Conservation (phyloP, 2,888 invertebrate genomes). For the Polymixis lichenea region DNA sequence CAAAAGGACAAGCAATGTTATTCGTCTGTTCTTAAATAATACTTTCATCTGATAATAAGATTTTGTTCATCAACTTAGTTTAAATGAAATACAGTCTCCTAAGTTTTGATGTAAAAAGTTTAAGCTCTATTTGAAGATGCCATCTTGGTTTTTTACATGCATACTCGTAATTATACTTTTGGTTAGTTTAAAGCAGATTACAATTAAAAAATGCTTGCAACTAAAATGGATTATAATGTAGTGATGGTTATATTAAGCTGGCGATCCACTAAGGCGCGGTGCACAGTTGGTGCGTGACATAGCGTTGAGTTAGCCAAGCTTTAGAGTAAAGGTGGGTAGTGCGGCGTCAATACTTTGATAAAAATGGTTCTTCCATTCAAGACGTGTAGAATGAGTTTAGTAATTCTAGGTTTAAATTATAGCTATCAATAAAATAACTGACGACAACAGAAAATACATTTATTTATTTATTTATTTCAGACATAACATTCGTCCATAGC, state of each 20-base stretch:
- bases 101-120: slow-evolving; percentile 55
- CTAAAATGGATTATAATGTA: not conserved
- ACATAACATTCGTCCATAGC: too few species aligned
- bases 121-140: slow-evolving; percentile 23
- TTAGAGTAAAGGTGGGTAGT: not conserved
- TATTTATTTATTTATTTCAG: too few species aligned
- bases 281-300: not conserved
- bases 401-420: not conserved
- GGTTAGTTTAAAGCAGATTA: slow-evolving; percentile 15
- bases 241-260: not conserved
- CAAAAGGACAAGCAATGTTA: slow-evolving; percentile 29
- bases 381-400: not conserved
- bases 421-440: not conserved
- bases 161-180: slow-evolving; percentile 19
- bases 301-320: not conserved
- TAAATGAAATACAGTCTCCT: slow-evolving; percentile 39
- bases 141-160: slow-evolving; percentile 21
- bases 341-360: not conserved
- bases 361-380: not conserved
- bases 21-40: slow-evolving; percentile 40
- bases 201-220: slow-evolving; percentile 16
- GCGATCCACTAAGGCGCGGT: not conserved
- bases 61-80: slow-evolving; percentile 46
- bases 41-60: slow-evolving; percentile 36
- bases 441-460: too few species aligned